Evolutionary conservation across 2,797 vertebrate species (phyloP).

Genomic region (Hylomyscus alleni): DNA sequence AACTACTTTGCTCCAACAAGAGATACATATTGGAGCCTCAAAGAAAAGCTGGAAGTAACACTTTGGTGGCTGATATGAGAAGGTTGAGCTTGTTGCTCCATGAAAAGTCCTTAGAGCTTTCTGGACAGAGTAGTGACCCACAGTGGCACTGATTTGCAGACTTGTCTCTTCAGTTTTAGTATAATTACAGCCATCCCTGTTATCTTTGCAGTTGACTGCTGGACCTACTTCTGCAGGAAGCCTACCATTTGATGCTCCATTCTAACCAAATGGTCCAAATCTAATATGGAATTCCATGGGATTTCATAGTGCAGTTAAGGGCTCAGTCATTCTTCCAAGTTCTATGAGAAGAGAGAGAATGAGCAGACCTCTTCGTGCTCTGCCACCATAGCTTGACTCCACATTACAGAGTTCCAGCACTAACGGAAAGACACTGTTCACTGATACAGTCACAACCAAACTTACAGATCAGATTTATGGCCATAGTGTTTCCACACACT

Average conservation of each 20-base stretch:
- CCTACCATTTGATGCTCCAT: too few relatives aligned
- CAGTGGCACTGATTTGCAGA: background rate
- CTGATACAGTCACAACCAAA: background rate
- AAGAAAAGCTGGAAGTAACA: background rate
- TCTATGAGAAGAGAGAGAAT: background rate
- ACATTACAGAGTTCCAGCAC: background rate
- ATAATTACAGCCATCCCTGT: background rate
- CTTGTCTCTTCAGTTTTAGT: background rate
- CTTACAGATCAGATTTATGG: background rate
- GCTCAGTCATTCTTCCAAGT: background rate
- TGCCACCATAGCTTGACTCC: background rate
- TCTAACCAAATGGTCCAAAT: conserved; percentile 9
- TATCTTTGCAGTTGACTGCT: background rate
- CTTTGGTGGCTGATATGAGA: background rate
- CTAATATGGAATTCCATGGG: background rate
- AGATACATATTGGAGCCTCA: background rate
- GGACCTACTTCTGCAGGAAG: background rate
- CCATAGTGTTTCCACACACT: background rate
- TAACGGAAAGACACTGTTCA: background rate
- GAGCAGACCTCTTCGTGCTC: background rate
- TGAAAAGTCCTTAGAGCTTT: background rate
- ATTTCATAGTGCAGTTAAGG: background rate
- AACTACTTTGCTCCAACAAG: background rate
- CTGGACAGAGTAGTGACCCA: background rate
- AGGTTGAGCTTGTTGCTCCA: background rate